Conservation (phyloP, 1,140 invertebrate species). For the Planococcus citri region DNA sequence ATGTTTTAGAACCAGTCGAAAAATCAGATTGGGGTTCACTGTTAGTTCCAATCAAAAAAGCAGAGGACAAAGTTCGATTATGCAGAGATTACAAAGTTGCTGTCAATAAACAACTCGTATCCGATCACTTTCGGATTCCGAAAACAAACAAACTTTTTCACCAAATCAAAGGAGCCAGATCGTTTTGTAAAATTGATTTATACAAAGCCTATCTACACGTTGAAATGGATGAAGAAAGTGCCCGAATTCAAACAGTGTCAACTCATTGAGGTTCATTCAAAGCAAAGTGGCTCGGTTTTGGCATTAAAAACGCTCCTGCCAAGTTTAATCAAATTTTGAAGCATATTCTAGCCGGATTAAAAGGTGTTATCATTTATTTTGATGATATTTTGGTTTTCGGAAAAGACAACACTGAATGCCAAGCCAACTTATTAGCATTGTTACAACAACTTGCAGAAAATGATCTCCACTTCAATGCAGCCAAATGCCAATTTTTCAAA, state of each 20-base stretch:
- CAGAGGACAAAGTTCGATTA: slow-evolving; percentile 32
- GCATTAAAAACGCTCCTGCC: slow-evolving; percentile 36
- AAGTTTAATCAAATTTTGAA: slow-evolving; percentile 40
- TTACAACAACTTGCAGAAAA: neutral
- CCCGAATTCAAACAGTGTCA: slow-evolving; percentile 31
- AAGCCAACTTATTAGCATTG: neutral
- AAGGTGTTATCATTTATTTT: slow-evolving; percentile 28
- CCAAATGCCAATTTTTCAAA: slow-evolving; percentile 23
- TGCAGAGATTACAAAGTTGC: slow-evolving; percentile 34
- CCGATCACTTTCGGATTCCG: slow-evolving; percentile 19
- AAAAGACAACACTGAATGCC: neutral
- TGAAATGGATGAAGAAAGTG: slow-evolving; percentile 27
- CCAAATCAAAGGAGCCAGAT: slow-evolving; percentile 23
- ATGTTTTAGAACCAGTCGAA: slow-evolving; percentile 28
- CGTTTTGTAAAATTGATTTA: slow-evolving; percentile 28
- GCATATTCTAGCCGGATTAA: slow-evolving; percentile 30
- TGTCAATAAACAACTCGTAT: slow-evolving; percentile 26
- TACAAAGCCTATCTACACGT: slow-evolving; percentile 30
- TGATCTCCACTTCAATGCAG: slow-evolving; percentile 24
- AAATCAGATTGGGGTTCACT: slow-evolving; percentile 36
- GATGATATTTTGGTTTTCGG: slow-evolving; percentile 30
- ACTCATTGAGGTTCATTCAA: slow-evolving; percentile 32
- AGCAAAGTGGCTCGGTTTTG: slow-evolving; percentile 36
- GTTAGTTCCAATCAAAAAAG: slow-evolving; percentile 33
- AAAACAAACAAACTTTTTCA: slow-evolving; percentile 23